These are phyloP conservation scores for Ditylenchus dipsaci DNA, from an alignment of 1,140 invertebrate genomes.

Conservation along the genomic window DNA sequence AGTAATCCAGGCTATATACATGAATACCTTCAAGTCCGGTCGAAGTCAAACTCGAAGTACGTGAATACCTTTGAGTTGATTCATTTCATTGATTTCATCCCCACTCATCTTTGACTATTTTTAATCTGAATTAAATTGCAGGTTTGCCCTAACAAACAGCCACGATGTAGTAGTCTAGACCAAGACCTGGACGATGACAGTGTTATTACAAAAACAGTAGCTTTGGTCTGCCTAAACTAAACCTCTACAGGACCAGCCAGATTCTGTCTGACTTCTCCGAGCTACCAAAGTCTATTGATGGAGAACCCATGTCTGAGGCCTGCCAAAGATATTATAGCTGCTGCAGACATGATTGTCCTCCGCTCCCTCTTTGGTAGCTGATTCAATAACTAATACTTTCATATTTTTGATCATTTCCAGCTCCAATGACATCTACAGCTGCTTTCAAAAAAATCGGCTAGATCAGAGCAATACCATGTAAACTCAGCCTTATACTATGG, in stretches of 20 bases:
- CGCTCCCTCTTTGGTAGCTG: background rate
- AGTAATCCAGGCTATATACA: too few species aligned
- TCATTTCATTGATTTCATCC: too few species aligned
- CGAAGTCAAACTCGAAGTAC: too few species aligned
- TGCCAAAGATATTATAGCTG: background rate
- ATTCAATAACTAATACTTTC: too few species aligned
- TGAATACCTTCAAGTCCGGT: too few species aligned
- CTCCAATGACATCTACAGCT: too few species aligned
- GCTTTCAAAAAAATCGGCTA: too few species aligned
- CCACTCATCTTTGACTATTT: too few species aligned
- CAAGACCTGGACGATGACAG: background rate
- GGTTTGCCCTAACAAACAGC: conserved; percentile 8
- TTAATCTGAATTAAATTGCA: background rate
- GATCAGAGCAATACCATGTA: too few species aligned
- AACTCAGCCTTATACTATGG: too few species aligned
- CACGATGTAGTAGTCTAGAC: background rate
- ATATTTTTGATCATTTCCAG: too few species aligned
- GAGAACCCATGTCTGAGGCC: conserved; percentile 1
- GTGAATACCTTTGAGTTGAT: too few species aligned
- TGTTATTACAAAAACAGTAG: conserved; percentile 5
- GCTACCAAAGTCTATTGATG: conserved; percentile 10
- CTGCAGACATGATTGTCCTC: background rate
- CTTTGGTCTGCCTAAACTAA: conserved; percentile 8
- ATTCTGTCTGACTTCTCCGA: conserved; percentile 14
- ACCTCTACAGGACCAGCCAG: conserved; percentile 8